phyloP scores from a whole-genome alignment of 2,797 vertebrate species.

The Liasis olivaceus region DNA sequence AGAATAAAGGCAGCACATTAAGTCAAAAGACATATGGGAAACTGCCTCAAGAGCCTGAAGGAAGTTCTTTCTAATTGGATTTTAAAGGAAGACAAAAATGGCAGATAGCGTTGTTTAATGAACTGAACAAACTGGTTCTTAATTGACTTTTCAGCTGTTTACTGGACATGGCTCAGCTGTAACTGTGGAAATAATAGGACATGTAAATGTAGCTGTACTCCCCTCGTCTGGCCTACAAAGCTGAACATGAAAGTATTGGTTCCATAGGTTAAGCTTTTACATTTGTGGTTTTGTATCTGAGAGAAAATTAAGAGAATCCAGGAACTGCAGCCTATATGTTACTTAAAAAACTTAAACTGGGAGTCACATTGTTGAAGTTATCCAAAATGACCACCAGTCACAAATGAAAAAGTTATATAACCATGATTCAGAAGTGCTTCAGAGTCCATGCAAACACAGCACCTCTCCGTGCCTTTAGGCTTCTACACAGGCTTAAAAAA shows the following conservation, averaged over 20 bases:
- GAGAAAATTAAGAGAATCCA: background rate
- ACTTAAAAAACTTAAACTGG: background rate
- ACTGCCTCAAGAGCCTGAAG: background rate
- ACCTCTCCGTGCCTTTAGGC: background rate
- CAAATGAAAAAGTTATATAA: background rate
- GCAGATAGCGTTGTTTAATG: background rate
- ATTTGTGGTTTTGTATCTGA: background rate
- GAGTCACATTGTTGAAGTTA: background rate
- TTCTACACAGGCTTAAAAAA: background rate
- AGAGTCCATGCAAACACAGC: background rate
- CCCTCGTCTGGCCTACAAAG: background rate
- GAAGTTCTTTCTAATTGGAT: background rate
- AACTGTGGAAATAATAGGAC: background rate
- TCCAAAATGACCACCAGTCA: background rate
- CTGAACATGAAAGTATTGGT: background rate
- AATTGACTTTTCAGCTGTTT: background rate
- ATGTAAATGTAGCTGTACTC: background rate
- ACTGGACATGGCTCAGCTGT: too few species aligned
- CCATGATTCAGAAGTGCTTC: background rate
- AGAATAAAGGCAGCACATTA: background rate
- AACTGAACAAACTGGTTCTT: background rate
- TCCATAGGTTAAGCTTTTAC: background rate
- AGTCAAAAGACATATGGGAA: background rate
- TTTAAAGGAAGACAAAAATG: background rate
- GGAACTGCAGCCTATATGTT: background rate